phyloP scores from a whole-genome alignment of 2,113 vertebrate genomes.

The Montifringilla adamsi region DNA sequence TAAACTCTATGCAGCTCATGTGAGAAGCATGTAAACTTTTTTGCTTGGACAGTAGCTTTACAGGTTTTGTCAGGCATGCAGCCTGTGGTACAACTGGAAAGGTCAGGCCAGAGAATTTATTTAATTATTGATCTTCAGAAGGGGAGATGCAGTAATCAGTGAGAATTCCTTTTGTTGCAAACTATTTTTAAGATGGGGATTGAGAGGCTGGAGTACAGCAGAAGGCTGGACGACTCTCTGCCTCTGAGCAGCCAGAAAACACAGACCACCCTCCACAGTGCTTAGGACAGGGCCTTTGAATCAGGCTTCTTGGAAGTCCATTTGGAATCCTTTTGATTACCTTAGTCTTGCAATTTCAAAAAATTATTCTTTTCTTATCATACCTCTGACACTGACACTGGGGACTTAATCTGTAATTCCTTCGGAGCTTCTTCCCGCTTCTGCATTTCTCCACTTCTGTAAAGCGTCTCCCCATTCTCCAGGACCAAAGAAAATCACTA shows the following conservation, averaged over 20 bases:
- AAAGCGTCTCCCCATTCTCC: background rate
- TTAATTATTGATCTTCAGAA: background rate
- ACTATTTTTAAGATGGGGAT: fast-evolving
- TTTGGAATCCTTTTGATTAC: background rate
- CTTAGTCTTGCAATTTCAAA: background rate
- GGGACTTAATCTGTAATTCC: background rate
- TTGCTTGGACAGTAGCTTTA: background rate
- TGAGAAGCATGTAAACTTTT: background rate
- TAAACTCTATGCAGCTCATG: background rate
- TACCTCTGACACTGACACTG: background rate
- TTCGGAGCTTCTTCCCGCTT: background rate
- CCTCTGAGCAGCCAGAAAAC: background rate
- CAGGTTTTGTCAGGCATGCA: background rate
- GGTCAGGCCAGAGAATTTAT: background rate
- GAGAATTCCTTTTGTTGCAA: background rate
- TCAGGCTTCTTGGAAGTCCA: background rate
- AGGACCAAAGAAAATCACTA: background rate
- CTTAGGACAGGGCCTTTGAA: background rate
- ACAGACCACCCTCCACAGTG: background rate
- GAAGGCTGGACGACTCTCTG: background rate
- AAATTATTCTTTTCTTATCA: background rate
- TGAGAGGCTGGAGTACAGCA: background rate
- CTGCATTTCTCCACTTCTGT: background rate
- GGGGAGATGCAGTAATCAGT: background rate
- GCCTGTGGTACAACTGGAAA: background rate